These are phyloP conservation scores for Acleris literana DNA, from an alignment of 2,888 invertebrate species.

Conservation along the genomic window DNA sequence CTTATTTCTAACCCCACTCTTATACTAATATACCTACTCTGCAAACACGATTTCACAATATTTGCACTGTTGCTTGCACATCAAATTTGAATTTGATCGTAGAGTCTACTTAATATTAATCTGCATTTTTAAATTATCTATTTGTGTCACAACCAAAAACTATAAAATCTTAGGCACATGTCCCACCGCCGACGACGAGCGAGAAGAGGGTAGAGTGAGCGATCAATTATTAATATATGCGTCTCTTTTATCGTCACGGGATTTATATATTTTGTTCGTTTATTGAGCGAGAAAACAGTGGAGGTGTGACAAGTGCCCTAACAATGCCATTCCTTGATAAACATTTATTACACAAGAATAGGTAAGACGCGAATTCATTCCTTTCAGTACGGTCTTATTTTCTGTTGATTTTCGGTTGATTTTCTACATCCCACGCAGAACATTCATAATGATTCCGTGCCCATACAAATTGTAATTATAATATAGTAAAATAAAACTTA, in stretches of 20 bases:
- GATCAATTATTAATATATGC: too few species aligned
- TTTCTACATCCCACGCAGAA: slow-evolving; percentile 2
- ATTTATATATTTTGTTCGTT: too few species aligned
- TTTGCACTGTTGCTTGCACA: neutral
- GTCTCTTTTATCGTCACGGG: too few species aligned
- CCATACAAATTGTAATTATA: slow-evolving; percentile 1
- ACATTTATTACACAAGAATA: slow-evolving; percentile 19
- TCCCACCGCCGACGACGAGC: too few species aligned
- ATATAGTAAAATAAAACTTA: slow-evolving; percentile 30
- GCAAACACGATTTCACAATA: neutral
- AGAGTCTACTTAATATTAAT: slow-evolving; percentile 1
- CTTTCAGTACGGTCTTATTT: neutral
- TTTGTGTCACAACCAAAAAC: slow-evolving; percentile 4
- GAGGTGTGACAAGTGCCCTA: too few species aligned
- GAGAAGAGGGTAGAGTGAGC: too few species aligned
- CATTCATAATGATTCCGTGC: slow-evolving; percentile 18
- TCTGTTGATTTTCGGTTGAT: slow-evolving; percentile 15
- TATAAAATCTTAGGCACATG: neutral
- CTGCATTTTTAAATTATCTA: slow-evolving; percentile 13
- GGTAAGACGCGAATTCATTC: slow-evolving; percentile 15
- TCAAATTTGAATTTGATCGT: neutral
- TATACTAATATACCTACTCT: too few species aligned
- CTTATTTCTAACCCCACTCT: too few species aligned
- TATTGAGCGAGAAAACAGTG: too few species aligned
- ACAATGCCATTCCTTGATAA: slow-evolving; percentile 27